These are phyloP conservation scores for Nesoenas mayeri DNA, from an alignment of 2,113 vertebrate species.

Conservation along the genomic window DNA sequence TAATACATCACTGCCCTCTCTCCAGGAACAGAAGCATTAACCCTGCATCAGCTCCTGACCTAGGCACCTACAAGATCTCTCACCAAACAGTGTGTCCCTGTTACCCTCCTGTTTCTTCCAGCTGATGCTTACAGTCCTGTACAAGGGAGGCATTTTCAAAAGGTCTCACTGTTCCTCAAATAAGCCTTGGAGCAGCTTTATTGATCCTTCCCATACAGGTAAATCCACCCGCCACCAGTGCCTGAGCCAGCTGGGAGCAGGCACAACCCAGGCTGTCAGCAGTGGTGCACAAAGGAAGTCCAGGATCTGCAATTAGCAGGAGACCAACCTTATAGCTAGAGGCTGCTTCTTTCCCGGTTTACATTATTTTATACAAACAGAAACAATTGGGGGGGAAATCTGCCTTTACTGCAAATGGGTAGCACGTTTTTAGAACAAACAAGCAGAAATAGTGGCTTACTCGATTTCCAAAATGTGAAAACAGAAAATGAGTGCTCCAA, in stretches of 20 bases:
- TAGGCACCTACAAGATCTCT: neutral
- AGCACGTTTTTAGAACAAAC: neutral
- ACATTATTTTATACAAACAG: neutral
- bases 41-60: neutral
- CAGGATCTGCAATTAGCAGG: neutral
- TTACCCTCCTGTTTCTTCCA: neutral
- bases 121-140: neutral
- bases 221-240: rapidly evolving
- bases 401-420: neutral
- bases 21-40: neutral
- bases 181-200: neutral
- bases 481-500: neutral
- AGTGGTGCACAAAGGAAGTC: neutral
- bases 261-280: neutral
- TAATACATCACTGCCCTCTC: neutral
- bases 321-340: neutral
- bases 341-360: neutral
- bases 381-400: neutral
- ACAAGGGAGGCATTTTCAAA: neutral
- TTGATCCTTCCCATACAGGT: rapidly evolving
- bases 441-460: neutral
- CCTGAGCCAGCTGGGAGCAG: neutral
- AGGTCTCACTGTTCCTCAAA: neutral
- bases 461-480: neutral
- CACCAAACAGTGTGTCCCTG: neutral